Base-by-base conservation (phyloP, 53 echinoderm and acorn worm genomes). In the Pentamera pediparva region DNA sequence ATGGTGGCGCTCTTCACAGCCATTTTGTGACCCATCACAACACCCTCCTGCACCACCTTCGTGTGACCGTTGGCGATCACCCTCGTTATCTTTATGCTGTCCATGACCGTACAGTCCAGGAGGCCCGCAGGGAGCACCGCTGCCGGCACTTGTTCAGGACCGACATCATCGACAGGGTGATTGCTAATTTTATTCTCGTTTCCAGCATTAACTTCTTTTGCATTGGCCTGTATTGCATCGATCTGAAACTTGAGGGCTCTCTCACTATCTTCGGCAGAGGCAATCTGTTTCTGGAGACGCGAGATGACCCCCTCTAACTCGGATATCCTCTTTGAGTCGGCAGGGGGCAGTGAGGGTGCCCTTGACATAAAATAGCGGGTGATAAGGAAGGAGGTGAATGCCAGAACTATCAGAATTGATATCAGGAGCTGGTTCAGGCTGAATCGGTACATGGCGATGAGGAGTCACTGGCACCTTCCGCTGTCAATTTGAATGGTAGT, bases 1-100 rank as follows among this genome's bases (percentile, higher is more conserved):
- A 80, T 73, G 45, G 83, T 70, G 39, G 86, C 88, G 74, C 98
- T 98, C 75, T 98, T 98, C 31, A 98, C 82, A 0, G 98, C 98
- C 47, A 85, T 81, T 45, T 59, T 83, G 28, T 51, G 76, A 5
- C 81, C 88, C 5, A 75, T 79, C 1, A 88, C 41, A 18, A 41
- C 43, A 41, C 91, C 98, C 49, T 88, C 88, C 60, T 98, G 89
- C 10, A 98, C 91, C 25, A 86, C 40, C 70, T 98, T 98, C 30
- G 83, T 88, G 65, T 89, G 79, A 17, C 98, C 98, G 56, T 86
- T 69, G 0, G 86, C 88, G 13, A 98, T 83, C 4, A 69, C 80
- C 45, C 65, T 75, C 2, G 78, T 76, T n/a, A 98, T 74, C 48
- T 75, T 79, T 21, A 98, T 91, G 34, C 69, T 62, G 69, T 98